Base-by-base conservation (phyloP, 2,113 vertebrate genomes). In the Mus spicilegus region DNA sequence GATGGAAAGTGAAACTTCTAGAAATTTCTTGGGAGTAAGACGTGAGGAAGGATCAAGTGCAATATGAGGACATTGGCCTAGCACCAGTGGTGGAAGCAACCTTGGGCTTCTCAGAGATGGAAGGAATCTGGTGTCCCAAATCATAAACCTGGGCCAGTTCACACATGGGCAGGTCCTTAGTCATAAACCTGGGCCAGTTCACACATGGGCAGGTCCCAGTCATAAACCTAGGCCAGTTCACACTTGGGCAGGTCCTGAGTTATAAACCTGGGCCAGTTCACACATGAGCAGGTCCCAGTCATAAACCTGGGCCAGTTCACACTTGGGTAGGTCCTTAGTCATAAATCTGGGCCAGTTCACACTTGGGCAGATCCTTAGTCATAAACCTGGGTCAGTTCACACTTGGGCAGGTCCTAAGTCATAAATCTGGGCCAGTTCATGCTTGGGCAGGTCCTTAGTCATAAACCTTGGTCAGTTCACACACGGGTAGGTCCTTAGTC, bases 401-500 rank as follows among this genome's bases (percentile, higher is more conserved):
- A 36, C 0, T 3, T 1, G 51, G 49, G 39, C 65, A 0, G 0
- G 7, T 1, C 7, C 16, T 11, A 17, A 42, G 42, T 49, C 28
- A 49, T 16, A 51, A 51, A 30, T 26, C 75, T 28, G 0, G 46
- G 75, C 63, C 63, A 65, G 24, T 65, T 65, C 63, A 65, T 26
- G 11, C 63, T 28, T 65, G 63, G 26, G 26, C 8, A 65, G 24
- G 24, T 1, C 7, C 19, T 61, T 11, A 36, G 30, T 42, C 13
- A 54, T 13, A 69, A 61, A 61, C 33, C 17, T 3, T 20, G 28
- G 61, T 12, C 39, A 61, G 65, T 39, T 86, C 70, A 36, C 36
- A n/a, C 0, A 4, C 1, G 51, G 51, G 39, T 56, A 0, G 0
- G 5, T 1, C 7, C 16, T 8, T 49, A 36, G 24, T n/a, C 16